These are phyloP conservation scores for Drosophila ezoana DNA, from an alignment of 2,888 invertebrate genomes.

Conservation along the genomic window DNA sequence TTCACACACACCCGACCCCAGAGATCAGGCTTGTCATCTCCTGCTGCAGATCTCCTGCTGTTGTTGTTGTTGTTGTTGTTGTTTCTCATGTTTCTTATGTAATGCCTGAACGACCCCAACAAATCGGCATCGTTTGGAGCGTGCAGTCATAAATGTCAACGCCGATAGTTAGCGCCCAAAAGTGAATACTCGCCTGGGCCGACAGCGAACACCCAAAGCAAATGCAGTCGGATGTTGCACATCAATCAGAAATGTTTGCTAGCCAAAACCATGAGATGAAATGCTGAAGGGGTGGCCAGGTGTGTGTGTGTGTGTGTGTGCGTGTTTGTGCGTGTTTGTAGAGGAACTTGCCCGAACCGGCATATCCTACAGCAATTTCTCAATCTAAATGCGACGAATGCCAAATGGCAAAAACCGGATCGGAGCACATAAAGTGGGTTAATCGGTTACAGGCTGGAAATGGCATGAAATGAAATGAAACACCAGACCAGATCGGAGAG, in stretches of 20 bases:
- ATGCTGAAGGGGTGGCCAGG: background rate
- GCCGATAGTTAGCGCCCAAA: slow-evolving; percentile 35
- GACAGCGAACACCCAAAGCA: slow-evolving; percentile 20
- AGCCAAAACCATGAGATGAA: background rate
- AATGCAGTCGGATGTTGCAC: slow-evolving; percentile 8
- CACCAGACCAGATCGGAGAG: slow-evolving; percentile 34
- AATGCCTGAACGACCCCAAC: slow-evolving; percentile 27
- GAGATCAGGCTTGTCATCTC: background rate
- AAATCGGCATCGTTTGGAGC: slow-evolving; percentile 23
- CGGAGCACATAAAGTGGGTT: slow-evolving; percentile 60
- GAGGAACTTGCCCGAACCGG: slow-evolving; percentile 14
- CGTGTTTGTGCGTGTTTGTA: too few species aligned
- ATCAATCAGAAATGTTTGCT: slow-evolving; percentile 12
- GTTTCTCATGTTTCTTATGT: slow-evolving; percentile 21
- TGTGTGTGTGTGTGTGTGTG: too few species aligned
- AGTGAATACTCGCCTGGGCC: background rate
- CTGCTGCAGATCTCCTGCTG: slow-evolving; percentile 4
- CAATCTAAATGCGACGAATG: slow-evolving; percentile 38
- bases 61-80: background rate
- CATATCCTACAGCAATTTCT: slow-evolving; percentile 53
- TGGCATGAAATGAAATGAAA: slow-evolving; percentile 47
- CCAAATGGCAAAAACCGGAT: slow-evolving; percentile 54
- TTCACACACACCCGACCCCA: background rate
- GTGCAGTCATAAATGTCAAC: slow-evolving; percentile 44
- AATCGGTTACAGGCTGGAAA: slow-evolving; percentile 73